Evolutionary conservation across 2,888 invertebrate genomes (phyloP), one percentile per base, ranked within the genome.

Genomic region (Flexamia atlantica): DNA sequence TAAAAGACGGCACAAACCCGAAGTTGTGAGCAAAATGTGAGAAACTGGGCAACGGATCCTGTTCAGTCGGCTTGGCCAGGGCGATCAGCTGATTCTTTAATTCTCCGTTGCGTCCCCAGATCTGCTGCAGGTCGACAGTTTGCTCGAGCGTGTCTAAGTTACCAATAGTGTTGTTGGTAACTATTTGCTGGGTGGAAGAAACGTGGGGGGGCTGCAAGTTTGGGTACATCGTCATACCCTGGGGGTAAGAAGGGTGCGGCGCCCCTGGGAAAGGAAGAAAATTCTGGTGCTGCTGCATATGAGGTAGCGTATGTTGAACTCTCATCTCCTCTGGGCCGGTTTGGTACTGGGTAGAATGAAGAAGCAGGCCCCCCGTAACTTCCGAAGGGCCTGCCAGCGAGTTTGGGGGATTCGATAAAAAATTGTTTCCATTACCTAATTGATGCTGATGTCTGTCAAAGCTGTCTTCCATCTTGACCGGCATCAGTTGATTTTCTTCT

Each of bases 381-480:
- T 94, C 95, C 95, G 96, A 96, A 95, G 95, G 96, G 95, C 96
- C 96, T 96, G 96, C 96, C 94, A 95, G 95, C 96, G 96, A 96
- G 96, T 97, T 97, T 96, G 96, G 96, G 96, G 96, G 95, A 96
- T 95, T 95, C 92, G 82, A 83, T 84, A 84, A 81, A 85, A 82
- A 84, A 81, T 85, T 74, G 30, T 64, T 82, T 76, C 76, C 74
- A 76, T 72, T 57, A 42, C 74, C 68, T 82, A 64, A 32, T 57
- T 92, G 92, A 80, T 90, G 90, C 25, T 86, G 85, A 28, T 46
- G 28, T 30, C 82, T 70, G 25, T 82, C 82, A 32, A 30, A 82
- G 68, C 12, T 82, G 9, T 82, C 82, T 30, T 82, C 82, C 25
- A 82, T n/a, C 70, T 82, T 82, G 9, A 50, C 40, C n/a, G 82